Conservation (phyloP, 2,797 vertebrate species). For the Lophura swinhoii region DNA sequence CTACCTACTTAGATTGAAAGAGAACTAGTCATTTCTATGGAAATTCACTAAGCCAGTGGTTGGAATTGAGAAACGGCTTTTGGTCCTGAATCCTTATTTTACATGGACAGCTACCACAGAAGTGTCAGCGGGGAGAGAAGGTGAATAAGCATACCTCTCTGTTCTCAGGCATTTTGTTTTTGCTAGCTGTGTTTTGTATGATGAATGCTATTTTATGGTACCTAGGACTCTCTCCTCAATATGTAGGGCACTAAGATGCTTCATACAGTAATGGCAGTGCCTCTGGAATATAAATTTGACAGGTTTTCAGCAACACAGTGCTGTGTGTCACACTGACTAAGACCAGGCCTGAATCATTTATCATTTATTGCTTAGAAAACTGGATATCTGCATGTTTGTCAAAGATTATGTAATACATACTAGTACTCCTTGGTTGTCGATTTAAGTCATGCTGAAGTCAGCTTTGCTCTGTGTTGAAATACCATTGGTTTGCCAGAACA, state of each 20-base stretch:
- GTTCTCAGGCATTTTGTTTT: slow-evolving; percentile 16
- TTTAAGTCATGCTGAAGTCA: not conserved
- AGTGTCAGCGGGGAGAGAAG: slow-evolving; percentile 6
- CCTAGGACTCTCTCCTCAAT: not conserved
- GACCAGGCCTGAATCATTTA: not conserved
- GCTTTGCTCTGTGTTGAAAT: not conserved
- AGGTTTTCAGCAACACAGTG: not conserved
- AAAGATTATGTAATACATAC: not conserved
- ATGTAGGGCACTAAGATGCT: not conserved
- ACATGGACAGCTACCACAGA: slow-evolving; percentile 40
- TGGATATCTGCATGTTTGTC: not conserved
- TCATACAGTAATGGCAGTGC: not conserved
- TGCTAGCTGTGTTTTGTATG: not conserved
- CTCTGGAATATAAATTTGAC: not conserved
- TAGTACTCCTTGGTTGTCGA: not conserved
- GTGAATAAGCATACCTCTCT: slow-evolving; percentile 35
- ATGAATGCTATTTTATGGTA: slow-evolving; percentile 3
- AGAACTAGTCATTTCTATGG: slow-evolving; percentile 6
- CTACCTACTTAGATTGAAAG: not conserved
- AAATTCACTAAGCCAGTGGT: not conserved
- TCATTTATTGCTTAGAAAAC: not conserved
- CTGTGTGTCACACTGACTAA: not conserved
- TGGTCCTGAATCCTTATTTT: slow-evolving; percentile 3
- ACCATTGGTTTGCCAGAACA: not conserved
- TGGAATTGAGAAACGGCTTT: slow-evolving; percentile 17